Evolutionary conservation across 2,797 vertebrate genomes (phyloP).

Genomic region (Anomalospiza imberbis): DNA sequence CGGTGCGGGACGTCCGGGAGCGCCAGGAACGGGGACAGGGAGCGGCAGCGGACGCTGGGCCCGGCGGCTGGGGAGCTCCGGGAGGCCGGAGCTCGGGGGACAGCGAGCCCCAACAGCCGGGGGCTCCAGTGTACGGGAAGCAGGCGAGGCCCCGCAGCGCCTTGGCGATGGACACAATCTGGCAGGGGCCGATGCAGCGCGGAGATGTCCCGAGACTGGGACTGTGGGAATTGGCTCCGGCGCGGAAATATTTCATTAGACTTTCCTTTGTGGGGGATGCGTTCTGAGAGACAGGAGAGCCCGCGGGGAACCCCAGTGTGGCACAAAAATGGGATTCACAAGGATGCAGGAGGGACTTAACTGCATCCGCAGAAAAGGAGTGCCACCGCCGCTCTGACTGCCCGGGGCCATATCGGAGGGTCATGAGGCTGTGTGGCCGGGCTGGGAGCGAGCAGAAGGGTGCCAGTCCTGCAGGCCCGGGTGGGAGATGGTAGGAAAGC

Average conservation of each 20-base stretch:
- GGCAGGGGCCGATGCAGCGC: background rate
- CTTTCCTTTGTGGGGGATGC: background rate
- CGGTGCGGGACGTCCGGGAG: background rate
- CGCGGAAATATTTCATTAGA: background rate
- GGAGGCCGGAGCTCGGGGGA: background rate
- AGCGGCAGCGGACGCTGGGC: background rate
- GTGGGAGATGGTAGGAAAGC: background rate
- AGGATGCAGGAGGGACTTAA: background rate
- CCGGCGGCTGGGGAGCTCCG: background rate
- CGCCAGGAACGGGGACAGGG: background rate
- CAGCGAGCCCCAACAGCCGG: background rate
- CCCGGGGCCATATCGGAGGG: background rate
- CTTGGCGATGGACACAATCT: background rate
- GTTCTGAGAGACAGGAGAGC: background rate
- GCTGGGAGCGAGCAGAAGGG: background rate
- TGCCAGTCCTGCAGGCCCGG: background rate
- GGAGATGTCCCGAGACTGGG: background rate
- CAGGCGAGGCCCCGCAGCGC: background rate
- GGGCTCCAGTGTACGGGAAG: fast-evolving
- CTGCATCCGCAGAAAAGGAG: background rate
- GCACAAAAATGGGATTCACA: background rate
- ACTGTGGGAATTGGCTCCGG: background rate
- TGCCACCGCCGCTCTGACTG: background rate
- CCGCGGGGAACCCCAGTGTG: background rate
- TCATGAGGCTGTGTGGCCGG: background rate